phyloP scores from a whole-genome alignment of 2,113 vertebrate species.

The Anser cygnoides region DNA sequence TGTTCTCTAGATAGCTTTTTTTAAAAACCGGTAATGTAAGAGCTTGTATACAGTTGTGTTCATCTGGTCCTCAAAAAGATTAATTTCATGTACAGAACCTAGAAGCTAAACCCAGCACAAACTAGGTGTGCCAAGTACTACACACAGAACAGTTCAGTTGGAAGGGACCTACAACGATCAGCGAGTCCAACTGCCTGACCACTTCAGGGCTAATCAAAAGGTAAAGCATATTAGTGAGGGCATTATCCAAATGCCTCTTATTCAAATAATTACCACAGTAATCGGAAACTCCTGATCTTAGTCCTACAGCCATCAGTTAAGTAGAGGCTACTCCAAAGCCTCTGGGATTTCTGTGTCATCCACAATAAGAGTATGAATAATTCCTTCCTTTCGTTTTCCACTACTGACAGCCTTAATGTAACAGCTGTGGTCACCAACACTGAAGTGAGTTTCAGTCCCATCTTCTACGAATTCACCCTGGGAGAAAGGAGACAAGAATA shows the following conservation, averaged over 20 bases:
- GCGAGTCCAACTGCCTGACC: neutral
- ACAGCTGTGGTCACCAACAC: constrained; percentile 87
- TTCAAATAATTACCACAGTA: constrained; percentile 68
- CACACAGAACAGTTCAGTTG: neutral
- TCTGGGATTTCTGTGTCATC: constrained; percentile 89
- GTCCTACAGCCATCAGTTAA: constrained; percentile 31
- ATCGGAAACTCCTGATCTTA: constrained; percentile 61
- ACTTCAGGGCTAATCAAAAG: neutral
- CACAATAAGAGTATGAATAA: constrained; percentile 93
- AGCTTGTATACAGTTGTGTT: constrained; percentile 32
- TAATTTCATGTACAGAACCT: constrained; percentile 62
- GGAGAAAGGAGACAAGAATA: neutral
- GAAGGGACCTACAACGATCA: neutral
- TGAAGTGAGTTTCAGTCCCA: constrained; percentile 97
- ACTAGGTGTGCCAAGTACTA: constrained; percentile 68
- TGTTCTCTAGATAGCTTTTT: constrained; percentile 20
- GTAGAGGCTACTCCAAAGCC: constrained; percentile 78
- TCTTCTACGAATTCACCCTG: constrained; percentile 99
- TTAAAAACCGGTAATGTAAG: constrained; percentile 25
- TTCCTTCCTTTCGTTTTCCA: constrained; percentile 93
- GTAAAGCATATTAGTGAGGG: neutral
- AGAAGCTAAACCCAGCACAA: constrained; percentile 65
- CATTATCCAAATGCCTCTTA: neutral
- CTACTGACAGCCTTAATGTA: constrained; percentile 97
- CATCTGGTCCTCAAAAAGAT: constrained; percentile 34